These are phyloP conservation scores for Gobionotothen gibberifrons DNA, from an alignment of 2,797 vertebrate species.

Conservation along the genomic window DNA sequence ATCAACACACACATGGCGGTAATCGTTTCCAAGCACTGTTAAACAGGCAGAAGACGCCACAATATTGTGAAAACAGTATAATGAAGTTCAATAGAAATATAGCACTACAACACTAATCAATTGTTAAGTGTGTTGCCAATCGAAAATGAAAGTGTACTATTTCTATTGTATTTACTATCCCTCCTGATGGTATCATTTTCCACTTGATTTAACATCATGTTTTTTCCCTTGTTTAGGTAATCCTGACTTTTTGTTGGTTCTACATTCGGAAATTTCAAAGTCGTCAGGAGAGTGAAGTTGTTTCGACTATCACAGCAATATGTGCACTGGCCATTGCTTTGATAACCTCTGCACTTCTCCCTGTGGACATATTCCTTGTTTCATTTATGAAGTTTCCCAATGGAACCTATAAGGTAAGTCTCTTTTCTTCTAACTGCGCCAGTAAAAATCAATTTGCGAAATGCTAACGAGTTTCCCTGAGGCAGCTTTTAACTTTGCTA, in stretches of 20 bases:
- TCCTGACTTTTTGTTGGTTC: slow-evolving; percentile 95
- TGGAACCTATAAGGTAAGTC: slow-evolving; percentile 95
- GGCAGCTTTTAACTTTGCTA: slow-evolving; percentile 35
- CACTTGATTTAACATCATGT: not conserved
- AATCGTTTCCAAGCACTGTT: not conserved
- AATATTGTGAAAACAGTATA: not conserved
- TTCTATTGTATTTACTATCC: not conserved
- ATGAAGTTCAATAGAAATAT: not conserved
- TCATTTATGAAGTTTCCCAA: slow-evolving; percentile 97
- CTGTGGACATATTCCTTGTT: slow-evolving; percentile 98
- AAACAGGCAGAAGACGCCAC: not conserved
- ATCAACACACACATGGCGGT: not conserved
- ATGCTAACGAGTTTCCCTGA: slow-evolving; percentile 32
- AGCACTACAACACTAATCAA: not conserved
- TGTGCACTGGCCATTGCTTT: slow-evolving; percentile 94
- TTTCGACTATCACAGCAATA: slow-evolving; percentile 97
- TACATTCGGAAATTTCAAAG: slow-evolving; percentile 98
- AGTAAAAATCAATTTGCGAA: slow-evolving; percentile 36
- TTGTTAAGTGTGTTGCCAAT: not conserved
- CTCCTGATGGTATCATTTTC: not conserved
- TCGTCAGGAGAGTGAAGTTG: slow-evolving; percentile 95
- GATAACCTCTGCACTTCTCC: slow-evolving; percentile 95
- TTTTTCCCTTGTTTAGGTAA: slow-evolving; percentile 81
- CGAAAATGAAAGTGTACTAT: fast-evolving
- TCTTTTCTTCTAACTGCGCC: slow-evolving; percentile 24